Base-by-base conservation (phyloP, 92 coral and sea anemone species). In the Paramuricea clavata region DNA sequence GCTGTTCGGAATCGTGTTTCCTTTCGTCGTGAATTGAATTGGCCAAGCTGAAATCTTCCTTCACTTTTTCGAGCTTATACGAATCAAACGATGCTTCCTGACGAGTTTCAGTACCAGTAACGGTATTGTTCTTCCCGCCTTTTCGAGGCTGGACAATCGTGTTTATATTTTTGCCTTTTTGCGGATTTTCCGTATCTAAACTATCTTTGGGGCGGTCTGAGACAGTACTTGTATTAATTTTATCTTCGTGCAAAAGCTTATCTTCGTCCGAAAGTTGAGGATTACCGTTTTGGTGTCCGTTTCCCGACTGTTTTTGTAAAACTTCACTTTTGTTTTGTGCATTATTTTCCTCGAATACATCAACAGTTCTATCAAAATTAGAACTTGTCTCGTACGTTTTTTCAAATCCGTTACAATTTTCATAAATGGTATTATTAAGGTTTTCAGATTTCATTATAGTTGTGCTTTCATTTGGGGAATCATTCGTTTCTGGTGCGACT, bases 371-470 rank as follows among this genome's bases (percentile, higher is more conserved):
- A 19, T 54, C 62, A 19, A 54, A 54, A 21, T 54, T 23, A 1
- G 19, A 19, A 54, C 17, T 54, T 54, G 3, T 19, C 62, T 54
- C 25, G 62, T 2, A 54, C 6, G 62, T 54, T 54, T 54, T 54
- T 54, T 54, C 62, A 54, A 54, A 21, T 19, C 62, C 62, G 62
- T 54, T 54, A 19, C 2, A 54, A 54, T 54, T 54, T 54, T 54
- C 26, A 39, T 65, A 65, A 26, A 3, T 65, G 12, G 35, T 27
- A 65, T 31, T 33, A 5, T 2, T 65, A 13, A 65, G 17, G 19
- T 65, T 65, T 65, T 65, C 72, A 28, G 72, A 65, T 28, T 65
- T 65, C 23, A 65, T 3, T 11, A 65, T 65, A 16, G 39, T 28
- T 4, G 72, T 65, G 72, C 1, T 27, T 65, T 65, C 36, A 11